These are phyloP conservation scores for Alitta virens DNA, from an alignment of 2,888 invertebrate genomes.

Conservation along the genomic window DNA sequence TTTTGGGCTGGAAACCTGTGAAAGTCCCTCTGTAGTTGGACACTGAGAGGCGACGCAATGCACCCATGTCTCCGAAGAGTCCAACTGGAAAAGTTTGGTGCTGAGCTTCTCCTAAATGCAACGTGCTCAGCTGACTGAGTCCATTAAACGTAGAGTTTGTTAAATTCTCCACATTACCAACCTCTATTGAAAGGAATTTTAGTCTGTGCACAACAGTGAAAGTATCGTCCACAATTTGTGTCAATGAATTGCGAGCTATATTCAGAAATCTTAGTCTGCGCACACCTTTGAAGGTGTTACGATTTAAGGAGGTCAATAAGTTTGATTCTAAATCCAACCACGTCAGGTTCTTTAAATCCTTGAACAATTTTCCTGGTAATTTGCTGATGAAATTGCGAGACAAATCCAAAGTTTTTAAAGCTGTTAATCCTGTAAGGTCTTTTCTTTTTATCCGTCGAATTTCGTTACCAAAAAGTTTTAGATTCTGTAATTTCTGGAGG, in stretches of 20 bases:
- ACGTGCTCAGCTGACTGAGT: slow-evolving; percentile 20
- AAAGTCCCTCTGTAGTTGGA: slow-evolving; percentile 15
- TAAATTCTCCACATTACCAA: slow-evolving; percentile 15
- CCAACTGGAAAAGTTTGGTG: slow-evolving; percentile 7
- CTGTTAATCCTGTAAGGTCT: slow-evolving; percentile 9
- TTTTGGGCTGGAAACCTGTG: slow-evolving; percentile 7
- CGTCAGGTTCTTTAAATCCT: slow-evolving; percentile 16
- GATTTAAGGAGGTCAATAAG: slow-evolving; percentile 10
- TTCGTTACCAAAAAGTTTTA: slow-evolving; percentile 4
- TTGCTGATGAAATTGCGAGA: slow-evolving; percentile 20
- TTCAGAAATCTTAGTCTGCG: slow-evolving; percentile 19
- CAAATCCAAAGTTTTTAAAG: slow-evolving; percentile 20
- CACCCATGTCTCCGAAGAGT: slow-evolving; percentile 6
- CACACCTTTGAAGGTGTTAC: slow-evolving; percentile 16
- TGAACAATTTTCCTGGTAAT: slow-evolving; percentile 13
- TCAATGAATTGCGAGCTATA: slow-evolving; percentile 21
- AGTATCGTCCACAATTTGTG: slow-evolving; percentile 12
- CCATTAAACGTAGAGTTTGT: slow-evolving; percentile 15
- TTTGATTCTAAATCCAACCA: slow-evolving; percentile 24
- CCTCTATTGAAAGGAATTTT: slow-evolving; percentile 21
- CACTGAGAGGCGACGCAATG: slow-evolving; percentile 17
- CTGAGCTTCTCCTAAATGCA: slow-evolving; percentile 21
- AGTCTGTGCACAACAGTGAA: slow-evolving; percentile 14
- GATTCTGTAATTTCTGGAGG: slow-evolving; percentile 1
- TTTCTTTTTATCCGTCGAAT: slow-evolving; percentile 1